Conservation (phyloP, 2,113 vertebrate genomes). For the Etheostoma cragini region DNA sequence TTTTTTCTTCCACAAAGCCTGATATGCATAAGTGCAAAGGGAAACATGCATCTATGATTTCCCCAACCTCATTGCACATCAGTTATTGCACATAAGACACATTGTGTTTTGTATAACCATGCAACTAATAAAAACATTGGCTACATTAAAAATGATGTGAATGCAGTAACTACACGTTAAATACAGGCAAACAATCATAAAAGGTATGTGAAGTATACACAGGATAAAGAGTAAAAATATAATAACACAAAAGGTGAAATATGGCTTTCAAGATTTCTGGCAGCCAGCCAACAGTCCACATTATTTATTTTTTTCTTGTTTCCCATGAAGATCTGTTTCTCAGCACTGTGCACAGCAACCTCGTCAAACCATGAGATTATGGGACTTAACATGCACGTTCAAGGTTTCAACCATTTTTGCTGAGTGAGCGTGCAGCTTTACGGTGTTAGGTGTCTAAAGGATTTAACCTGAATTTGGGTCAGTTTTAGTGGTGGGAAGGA, state of each 20-base stretch:
- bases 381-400: conserved; percentile 41
- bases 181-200: neutral
- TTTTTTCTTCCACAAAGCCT: neutral
- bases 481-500: conserved; percentile 46
- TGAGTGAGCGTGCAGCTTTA: conserved; percentile 46
- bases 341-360: neutral
- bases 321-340: conserved; percentile 51
- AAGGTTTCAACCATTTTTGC: conserved; percentile 39
- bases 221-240: neutral
- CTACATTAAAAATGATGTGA: neutral
- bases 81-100: neutral
- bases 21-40: neutral
- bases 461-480: conserved; percentile 63
- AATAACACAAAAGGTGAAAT: conserved; percentile 23
- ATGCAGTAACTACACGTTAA: neutral
- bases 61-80: neutral
- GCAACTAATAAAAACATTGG: neutral
- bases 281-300: neutral
- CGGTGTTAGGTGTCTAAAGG: conserved; percentile 37
- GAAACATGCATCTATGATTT: neutral
- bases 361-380: conserved; percentile 14
- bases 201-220: neutral
- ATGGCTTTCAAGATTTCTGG: conserved; percentile 10
- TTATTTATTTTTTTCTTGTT: conserved; percentile 25
- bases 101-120: neutral